A percentile compares a stretch with the other conserved stretches of the same genome.
Evolutionary conservation across 2,797 vertebrate species (phyloP).

Genomic region (Vipera latastei): DNA sequence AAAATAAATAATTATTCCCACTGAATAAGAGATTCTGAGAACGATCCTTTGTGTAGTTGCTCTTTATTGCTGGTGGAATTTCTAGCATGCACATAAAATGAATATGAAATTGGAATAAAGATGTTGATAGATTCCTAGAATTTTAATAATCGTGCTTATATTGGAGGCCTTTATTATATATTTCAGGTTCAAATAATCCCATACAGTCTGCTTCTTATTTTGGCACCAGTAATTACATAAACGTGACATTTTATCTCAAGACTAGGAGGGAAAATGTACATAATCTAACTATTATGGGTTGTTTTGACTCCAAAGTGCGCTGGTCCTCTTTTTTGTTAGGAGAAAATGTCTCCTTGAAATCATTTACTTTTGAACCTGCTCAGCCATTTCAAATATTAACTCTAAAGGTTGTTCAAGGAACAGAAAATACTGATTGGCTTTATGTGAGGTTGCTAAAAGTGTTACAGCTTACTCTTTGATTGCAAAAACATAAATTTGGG

Average conservation of each 20-base stretch:
- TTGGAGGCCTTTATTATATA: not conserved
- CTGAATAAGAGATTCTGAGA: not conserved
- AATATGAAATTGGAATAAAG: not conserved
- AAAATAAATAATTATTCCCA: not conserved
- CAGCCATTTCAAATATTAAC: not conserved
- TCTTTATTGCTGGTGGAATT: not conserved
- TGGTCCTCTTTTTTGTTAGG: not conserved
- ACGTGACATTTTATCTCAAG: not conserved
- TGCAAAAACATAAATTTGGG: conserved; percentile 7
- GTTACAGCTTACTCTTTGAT: not conserved
- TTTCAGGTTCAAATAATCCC: not conserved
- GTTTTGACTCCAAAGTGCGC: not conserved
- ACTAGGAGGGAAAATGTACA: not conserved
- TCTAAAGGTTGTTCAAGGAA: not conserved
- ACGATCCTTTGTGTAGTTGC: not conserved
- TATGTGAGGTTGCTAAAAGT: not conserved
- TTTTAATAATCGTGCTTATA: not conserved
- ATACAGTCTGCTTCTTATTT: not conserved
- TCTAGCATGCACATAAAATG: not conserved
- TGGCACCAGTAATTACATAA: not conserved
- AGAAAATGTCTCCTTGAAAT: not conserved
- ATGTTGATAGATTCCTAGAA: not conserved
- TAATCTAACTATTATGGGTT: not conserved
- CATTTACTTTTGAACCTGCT: not conserved
- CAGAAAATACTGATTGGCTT: not conserved